Conservation (phyloP, 2,888 invertebrate species). For the Drosophila anomalata region DNA sequence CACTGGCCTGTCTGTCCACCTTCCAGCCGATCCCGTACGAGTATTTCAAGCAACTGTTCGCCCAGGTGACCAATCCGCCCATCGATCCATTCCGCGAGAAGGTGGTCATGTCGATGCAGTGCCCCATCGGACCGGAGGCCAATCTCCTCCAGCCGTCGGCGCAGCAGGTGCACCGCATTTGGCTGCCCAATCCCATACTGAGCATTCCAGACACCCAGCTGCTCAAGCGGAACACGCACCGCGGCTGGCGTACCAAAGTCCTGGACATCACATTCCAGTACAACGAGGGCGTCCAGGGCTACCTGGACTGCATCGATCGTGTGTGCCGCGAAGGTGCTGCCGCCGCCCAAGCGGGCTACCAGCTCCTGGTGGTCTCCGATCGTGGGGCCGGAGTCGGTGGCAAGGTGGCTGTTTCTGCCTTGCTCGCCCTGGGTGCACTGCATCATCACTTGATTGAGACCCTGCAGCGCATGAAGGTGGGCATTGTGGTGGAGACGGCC, state of each 20-base stretch:
- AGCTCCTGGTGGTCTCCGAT: constrained; percentile 95
- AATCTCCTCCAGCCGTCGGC: constrained; percentile 96
- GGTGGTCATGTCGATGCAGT: constrained; percentile 98
- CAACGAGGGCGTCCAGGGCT: constrained; percentile 89
- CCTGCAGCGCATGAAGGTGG: constrained; percentile 97
- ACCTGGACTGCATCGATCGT: constrained; percentile 91
- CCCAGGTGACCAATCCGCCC: constrained; percentile 99
- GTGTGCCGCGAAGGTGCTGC: constrained; percentile 92
- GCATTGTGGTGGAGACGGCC: constrained; percentile 96
- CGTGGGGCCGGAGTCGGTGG: constrained; percentile 86
- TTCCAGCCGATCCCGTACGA: constrained; percentile 98
- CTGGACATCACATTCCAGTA: constrained; percentile 95
- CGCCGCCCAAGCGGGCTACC: constrained; percentile 91
- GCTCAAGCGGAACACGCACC: constrained; percentile 91
- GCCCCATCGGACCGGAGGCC: constrained; percentile 98
- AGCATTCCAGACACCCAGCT: constrained; percentile 96
- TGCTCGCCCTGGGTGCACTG: constrained; percentile 95
- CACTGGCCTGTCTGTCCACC: constrained; percentile 97
- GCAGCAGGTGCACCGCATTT: constrained; percentile 93
- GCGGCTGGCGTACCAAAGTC: constrained; percentile 94
- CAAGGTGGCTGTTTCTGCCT: constrained; percentile 90
- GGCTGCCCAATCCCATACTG: constrained; percentile 96
- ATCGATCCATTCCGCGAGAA: constrained; percentile 99
- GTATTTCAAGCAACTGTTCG: constrained; percentile 99
- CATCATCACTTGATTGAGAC: constrained; percentile 98